Percentiles rank a stretch among this genome's conserved stretches.
phyloP scores from a whole-genome alignment of 2,113 vertebrate species.

The Festucalex cinctus region DNA sequence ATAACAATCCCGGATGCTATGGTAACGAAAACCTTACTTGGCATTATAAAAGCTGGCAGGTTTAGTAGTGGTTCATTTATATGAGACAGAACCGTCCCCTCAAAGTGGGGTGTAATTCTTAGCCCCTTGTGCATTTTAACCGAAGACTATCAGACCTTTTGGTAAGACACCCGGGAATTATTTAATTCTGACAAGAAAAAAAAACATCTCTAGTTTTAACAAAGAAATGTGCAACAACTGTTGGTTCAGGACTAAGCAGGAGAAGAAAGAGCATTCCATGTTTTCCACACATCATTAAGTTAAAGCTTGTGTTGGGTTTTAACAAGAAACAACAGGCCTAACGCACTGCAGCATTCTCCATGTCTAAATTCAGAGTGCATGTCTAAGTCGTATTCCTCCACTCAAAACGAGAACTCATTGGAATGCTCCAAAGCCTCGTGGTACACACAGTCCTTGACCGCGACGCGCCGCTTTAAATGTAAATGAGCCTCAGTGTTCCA shows the following conservation, averaged over 20 bases:
- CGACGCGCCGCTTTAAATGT: constrained; percentile 64
- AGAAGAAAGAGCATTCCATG: neutral
- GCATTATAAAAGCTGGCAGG: neutral
- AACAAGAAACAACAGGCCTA: neutral
- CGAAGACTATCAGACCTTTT: neutral
- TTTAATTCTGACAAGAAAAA: neutral
- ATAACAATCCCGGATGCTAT: too few relatives aligned
- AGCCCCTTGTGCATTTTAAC: neutral
- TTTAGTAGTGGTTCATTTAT: neutral
- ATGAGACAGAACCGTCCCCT: neutral
- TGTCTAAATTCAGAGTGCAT: constrained; percentile 14
- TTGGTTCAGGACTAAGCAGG: neutral
- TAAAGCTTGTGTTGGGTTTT: neutral
- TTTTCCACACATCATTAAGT: neutral
- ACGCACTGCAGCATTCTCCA: neutral
- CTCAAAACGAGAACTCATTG: constrained; percentile 58
- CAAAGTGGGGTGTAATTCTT: neutral
- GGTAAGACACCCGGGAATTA: neutral
- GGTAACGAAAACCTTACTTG: neutral
- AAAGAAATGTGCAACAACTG: neutral
- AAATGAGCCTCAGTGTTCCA: constrained; percentile 59
- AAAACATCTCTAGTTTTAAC: neutral
- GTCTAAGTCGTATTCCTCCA: constrained; percentile 43
- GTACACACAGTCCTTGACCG: constrained; percentile 68
- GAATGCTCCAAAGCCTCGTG: constrained; percentile 52